Base-by-base conservation (phyloP, 2,888 invertebrate genomes). In the Dorcus hopei region DNA sequence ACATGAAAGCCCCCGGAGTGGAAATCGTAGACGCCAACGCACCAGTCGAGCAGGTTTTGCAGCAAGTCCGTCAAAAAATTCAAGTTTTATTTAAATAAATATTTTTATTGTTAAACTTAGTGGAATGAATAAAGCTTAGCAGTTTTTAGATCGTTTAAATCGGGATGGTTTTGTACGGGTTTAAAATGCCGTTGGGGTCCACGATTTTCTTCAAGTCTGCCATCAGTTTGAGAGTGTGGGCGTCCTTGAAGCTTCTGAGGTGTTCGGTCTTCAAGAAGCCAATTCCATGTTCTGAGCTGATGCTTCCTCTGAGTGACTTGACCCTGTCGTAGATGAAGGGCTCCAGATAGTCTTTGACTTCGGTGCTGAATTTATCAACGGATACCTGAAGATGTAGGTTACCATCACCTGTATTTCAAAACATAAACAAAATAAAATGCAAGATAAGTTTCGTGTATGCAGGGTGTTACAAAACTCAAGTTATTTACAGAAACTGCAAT, bases 281-380 rank as follows among this genome's bases (percentile, higher is more conserved):
- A 38, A 99, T 87, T 0, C 99, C 99, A 77, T 99, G 99, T 77
- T 99, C 99, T 0, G 98, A 97, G 74, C 97, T 97, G 1, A 93
- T 82, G 68, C 97, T 97, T 1, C 98, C 98, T 26, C 83, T 85
- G 43, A 90, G 77, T 65, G 88, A 82, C 0, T 90, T 82, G 0
- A 93, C 90, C 80, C 91, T 93, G 76, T 97, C 93, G 76, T 91
- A 99, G 11, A 99, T 85, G 75, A 86, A 97, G 0, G 97, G 97
- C 74, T 98, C 97, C 57, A 98, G 82, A 65, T 84, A 80, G 4
- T 83, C 77, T 5, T 84, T 78, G 7, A 87, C 79, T 58, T 85
- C 86, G 51, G 83, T 79, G 38, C 80, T 83, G 74, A 87, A 90
- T 67, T 86, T 80, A n/a, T 83, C 83, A 9, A 90, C 84, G 0